Evolutionary conservation across 2,888 invertebrate species (phyloP).

Genomic region (Osmoderma eremita): DNA sequence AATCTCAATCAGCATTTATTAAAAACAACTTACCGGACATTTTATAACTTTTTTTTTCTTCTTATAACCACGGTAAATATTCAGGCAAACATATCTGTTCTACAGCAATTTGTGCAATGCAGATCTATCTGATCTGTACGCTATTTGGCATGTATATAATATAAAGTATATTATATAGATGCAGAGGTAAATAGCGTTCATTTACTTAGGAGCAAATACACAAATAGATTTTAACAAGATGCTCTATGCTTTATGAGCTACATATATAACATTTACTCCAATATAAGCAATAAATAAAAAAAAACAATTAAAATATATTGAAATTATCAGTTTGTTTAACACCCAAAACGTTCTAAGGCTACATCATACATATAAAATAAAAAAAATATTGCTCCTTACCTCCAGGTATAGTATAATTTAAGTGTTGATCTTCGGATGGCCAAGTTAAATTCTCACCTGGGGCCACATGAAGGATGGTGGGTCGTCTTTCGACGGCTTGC

Average conservation of each 20-base stretch:
- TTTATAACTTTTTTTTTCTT: neutral
- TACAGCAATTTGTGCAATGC: constrained; percentile 12
- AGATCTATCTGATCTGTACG: constrained; percentile 1
- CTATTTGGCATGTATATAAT: neutral
- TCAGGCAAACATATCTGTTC: neutral
- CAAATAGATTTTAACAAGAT: too few relatives aligned
- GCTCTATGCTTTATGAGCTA: too few relatives aligned
- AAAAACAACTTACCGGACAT: constrained; percentile 9
- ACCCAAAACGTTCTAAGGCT: too few relatives aligned
- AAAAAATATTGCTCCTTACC: constrained; percentile 51
- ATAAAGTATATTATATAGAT: neutral
- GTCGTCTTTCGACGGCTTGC: constrained; percentile 60
- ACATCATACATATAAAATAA: neutral
- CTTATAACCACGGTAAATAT: neutral
- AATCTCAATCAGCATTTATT: too few relatives aligned
- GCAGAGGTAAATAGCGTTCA: neutral
- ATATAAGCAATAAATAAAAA: too few relatives aligned
- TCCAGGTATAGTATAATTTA: constrained; percentile 62
- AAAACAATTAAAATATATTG: too few relatives aligned
- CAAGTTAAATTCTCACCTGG: constrained; percentile 59
- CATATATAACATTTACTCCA: too few relatives aligned
- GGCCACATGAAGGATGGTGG: constrained; percentile 58
- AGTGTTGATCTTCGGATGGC: constrained; percentile 57
- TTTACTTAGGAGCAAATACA: too few relatives aligned
- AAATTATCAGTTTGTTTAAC: too few relatives aligned